A percentile compares a stretch with the other conserved stretches of the same genome.
Conservation (phyloP, 2,888 invertebrate species). For the Exocentrus adspersus region DNA sequence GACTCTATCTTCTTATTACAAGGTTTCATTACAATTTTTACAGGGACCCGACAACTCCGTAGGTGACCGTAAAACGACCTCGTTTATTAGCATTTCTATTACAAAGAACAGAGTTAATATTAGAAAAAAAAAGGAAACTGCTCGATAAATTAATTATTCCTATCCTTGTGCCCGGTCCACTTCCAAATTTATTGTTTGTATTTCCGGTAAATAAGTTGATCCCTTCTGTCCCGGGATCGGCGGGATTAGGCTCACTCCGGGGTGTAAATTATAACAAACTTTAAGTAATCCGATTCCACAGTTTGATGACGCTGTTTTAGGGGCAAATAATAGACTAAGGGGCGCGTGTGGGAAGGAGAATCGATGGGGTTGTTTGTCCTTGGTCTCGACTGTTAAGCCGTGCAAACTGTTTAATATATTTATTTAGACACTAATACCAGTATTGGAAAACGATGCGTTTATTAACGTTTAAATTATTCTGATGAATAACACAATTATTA, state of each 20-base stretch:
- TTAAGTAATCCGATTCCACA: constrained; percentile 35
- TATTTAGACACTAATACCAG: too few relatives aligned
- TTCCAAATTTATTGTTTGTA: constrained; percentile 25
- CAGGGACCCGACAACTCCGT: too few relatives aligned
- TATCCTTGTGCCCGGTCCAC: not conserved
- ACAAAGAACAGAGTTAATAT: constrained; percentile 17
- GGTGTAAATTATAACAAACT: constrained; percentile 44
- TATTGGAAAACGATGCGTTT: too few relatives aligned
- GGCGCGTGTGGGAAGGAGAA: not conserved
- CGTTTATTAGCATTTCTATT: constrained; percentile 12
- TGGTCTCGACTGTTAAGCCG: too few relatives aligned
- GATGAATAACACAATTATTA: too few relatives aligned
- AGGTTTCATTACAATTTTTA: not conserved
- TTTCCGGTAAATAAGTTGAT: constrained; percentile 32
- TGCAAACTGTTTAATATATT: too few relatives aligned
- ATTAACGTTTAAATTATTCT: too few relatives aligned
- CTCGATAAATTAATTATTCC: constrained; percentile 12
- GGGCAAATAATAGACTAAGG: not conserved
- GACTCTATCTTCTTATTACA: not conserved
- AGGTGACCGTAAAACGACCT: too few relatives aligned
- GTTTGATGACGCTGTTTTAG: constrained; percentile 1
- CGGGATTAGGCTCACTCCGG: constrained; percentile 8
- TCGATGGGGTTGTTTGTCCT: not conserved
- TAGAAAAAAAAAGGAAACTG: constrained; percentile 30
- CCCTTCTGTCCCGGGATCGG: constrained; percentile 10